Base-by-base conservation (phyloP, 2,888 invertebrate species). In the Parelbella ahira region DNA sequence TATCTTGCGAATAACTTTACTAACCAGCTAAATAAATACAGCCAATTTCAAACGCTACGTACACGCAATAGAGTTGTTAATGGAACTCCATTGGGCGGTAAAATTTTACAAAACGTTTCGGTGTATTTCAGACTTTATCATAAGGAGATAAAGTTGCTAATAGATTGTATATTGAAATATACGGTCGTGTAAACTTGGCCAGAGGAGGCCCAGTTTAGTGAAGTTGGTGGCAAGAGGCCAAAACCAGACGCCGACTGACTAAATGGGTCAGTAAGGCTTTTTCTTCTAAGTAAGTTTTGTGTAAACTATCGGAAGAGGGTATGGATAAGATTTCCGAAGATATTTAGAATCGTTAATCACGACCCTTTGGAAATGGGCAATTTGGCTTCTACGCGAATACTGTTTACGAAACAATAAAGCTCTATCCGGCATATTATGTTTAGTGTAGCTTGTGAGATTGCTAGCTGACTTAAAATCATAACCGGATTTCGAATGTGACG, bases 261-360 rank as follows among this genome's bases (percentile, higher is more conserved):
- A 39, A 32, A 39, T 39, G 39, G 39, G 39, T 39, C 39, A 39
- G 38, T 38, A 30, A 39, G 39, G 32, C 25, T 32, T 30, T 38
- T 38, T 38, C 29, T 30, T 32, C 6, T 3, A n/a, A n/a, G 15
- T 11, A 12, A 39, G 18, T 38, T 30, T 24, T 30, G 24, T 38
- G 24, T 39, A 39, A 32, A 32, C 24, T 32, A 32, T 24, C 24
- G 30, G 38, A 28, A 20, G 5, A 37, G 11, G 25, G 12, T 10
- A 10, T 7, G 30, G 9, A 18, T 18, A 19, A 27, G 18, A 7
- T 11, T 21, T 19, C 30, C 18, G 11, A 7, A 21, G 21, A 32
- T 20, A n/a, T 21, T 32, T 21, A 6, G 4, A 30, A 10, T 13
- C n/a, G 27, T n/a, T n/a, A n/a, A n/a, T n/a, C n/a, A n/a, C n/a